Base-by-base conservation (phyloP, 2,113 vertebrate genomes). In the Geothlypis trichas region DNA sequence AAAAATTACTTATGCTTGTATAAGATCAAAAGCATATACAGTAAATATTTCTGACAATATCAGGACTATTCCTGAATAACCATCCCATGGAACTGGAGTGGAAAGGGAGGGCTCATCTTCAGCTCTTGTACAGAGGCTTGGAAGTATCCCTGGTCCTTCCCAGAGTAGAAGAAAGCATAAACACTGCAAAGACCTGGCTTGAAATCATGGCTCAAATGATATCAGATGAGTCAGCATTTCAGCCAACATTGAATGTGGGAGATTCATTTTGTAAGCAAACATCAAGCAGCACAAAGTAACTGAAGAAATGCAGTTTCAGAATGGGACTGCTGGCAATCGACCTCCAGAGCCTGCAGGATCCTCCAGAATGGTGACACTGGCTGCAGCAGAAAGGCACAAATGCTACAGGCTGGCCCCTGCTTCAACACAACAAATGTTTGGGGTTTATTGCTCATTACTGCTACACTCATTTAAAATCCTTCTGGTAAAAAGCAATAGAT, bases 21-120 rank as follows among this genome's bases (percentile, higher is more conserved):
- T 76, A 82, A 73, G 49, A 83, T 21, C 39, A 87, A 65, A 84
- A 69, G 46, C 4, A 28, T 44, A 74, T 30, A 73, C 9, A 26
- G 28, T 30, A 81, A 94, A 71, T 54, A 74, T 37, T 80, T 93
- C 44, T 82, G 82, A 73, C 75, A 85, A 79, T 66, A 94, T 21
- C 39, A 62, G 31, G 31, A 55, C 51, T 71, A 51, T 47, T 87
- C 37, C 75, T 76, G 33, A 94, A 91, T 19, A 91, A 94, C n/a
- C 24, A 67, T 24, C 9, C 17, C 6, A 33, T 30, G 55, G n/a
- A 89, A 85, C 0, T 79, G 89, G 59, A 84, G 35, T 80, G 55
- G 61, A 95, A 93, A 65, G n/a, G 12, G 21, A 58, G 9, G 62
- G 21, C 15, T 58, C 67, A 77, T 49, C 41, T 85, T 69, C 37